Evolutionary conservation across 2,113 vertebrate species (phyloP).

Genomic region (Mus musculus): GRCm39 chr3:115594501-115595000

Average conservation of each 20-base stretch:
- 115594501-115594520: background rate
- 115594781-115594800: background rate
- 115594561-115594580: constrained; percentile 9
- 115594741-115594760: background rate
- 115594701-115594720: background rate
- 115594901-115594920: constrained; percentile 49
- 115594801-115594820: background rate
- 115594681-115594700: constrained; percentile 77
- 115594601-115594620: background rate
- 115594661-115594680: constrained; percentile 84
- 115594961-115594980: background rate
- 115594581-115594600: constrained; percentile 37
- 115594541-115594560: background rate
- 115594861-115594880: background rate
- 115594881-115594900: background rate
- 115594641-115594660: constrained; percentile 84
- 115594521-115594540: background rate
- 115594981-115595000: constrained; percentile 38
- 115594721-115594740: background rate
- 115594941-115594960: constrained; percentile 15
- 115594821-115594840: background rate
- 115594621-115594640: constrained; percentile 37
- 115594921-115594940: constrained; percentile 42
- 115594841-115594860: background rate
- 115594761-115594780: background rate